Conservation (phyloP, 2,113 vertebrate species). For the Anser brachyrhynchus region DNA sequence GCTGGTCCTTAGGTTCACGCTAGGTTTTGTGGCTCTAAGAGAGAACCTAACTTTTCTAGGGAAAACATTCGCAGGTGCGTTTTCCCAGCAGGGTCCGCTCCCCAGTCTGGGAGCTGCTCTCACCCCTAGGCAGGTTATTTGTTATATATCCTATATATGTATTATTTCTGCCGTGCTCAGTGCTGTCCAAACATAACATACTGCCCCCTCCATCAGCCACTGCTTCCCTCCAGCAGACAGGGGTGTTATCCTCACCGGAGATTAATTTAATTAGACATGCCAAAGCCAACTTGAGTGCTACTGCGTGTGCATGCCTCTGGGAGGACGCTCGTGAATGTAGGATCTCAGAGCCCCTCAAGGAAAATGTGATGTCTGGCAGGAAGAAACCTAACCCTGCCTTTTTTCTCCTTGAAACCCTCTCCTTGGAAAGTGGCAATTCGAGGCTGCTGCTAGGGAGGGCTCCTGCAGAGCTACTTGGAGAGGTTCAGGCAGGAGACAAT, state of each 20-base stretch:
- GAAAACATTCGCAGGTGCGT: background rate
- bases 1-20: accelerated
- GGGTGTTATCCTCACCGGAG: accelerated
- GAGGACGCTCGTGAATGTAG: accelerated
- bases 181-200: no score
- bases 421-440: no score
- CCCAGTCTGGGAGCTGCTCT: no score
- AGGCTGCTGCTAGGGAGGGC: no score
- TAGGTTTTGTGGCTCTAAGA: accelerated
- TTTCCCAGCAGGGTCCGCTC: background rate
- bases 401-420: background rate
- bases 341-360: background rate
- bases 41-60: accelerated
- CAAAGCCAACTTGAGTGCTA: background rate
- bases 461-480: no score
- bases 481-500: no score
- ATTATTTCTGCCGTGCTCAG: no score
- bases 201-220: no score
- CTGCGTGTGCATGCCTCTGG: accelerated
- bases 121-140: no score
- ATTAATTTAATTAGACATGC: background rate
- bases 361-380: background rate
- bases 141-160: no score
- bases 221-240: background rate
- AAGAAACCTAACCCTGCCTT: background rate